Conservation (phyloP, 2,113 vertebrate genomes). For the Kobus ellipsiprymnus region DNA sequence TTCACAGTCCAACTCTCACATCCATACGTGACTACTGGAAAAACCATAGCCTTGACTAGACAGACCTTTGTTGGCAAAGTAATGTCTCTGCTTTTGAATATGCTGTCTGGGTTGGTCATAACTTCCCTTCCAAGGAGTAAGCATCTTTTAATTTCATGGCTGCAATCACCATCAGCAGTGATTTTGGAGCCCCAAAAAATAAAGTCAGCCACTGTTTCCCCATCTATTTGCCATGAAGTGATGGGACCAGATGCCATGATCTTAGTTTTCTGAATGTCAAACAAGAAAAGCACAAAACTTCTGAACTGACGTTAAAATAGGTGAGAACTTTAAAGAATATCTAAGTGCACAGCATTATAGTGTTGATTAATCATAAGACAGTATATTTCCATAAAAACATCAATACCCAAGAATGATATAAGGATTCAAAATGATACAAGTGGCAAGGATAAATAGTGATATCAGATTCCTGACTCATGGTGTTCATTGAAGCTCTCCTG, state of each 20-base stretch:
- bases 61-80: neutral
- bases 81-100: neutral
- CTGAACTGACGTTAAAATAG: neutral
- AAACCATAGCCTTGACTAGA: neutral
- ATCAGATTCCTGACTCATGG: slow-evolving; percentile 17
- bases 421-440: slow-evolving; percentile 19
- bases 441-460: neutral
- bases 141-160: neutral
- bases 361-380: neutral
- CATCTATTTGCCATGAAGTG: neutral
- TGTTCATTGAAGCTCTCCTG: slow-evolving; percentile 21
- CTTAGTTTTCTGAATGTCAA: neutral
- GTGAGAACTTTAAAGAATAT: neutral
- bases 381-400: slow-evolving; percentile 19
- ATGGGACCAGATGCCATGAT: neutral
- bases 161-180: neutral
- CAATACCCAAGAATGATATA: slow-evolving; percentile 1
- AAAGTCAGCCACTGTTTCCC: neutral
- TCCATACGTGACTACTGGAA: neutral
- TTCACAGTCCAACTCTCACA: neutral
- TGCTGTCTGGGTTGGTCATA: neutral
- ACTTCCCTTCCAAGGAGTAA: neutral
- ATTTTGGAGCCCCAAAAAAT: neutral
- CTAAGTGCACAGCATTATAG: neutral
- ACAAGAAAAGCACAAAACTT: neutral